phyloP scores from a whole-genome alignment of 2,113 vertebrate genomes.

The Hemibagrus wyckioides region DNA sequence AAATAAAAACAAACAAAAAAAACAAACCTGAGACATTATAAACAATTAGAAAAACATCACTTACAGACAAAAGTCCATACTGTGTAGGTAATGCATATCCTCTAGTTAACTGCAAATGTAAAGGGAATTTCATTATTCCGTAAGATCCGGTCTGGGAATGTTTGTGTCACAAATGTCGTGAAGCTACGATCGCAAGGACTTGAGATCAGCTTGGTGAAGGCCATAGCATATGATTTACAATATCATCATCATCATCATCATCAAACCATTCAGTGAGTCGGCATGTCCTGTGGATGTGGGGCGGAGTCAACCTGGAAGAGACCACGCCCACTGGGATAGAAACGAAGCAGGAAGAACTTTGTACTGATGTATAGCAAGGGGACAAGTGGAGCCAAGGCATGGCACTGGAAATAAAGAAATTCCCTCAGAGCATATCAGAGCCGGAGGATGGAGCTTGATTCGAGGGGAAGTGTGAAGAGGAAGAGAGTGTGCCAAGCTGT shows the following conservation, averaged over 20 bases:
- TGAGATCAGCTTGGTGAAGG: not conserved
- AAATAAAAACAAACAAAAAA: no score
- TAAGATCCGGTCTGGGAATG: not conserved
- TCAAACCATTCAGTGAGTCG: not conserved
- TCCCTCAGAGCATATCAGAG: not conserved
- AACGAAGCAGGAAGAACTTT: not conserved
- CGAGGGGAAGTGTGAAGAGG: not conserved
- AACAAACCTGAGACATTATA: not conserved
- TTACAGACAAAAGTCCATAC: not conserved
- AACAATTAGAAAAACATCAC: not conserved
- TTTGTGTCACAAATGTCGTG: not conserved
- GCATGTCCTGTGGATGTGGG: not conserved
- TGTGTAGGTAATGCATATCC: not conserved
- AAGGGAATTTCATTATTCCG: not conserved
- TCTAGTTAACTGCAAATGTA: not conserved
- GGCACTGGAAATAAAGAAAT: not conserved
- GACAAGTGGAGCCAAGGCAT: not conserved
- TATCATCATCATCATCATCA: not conserved
- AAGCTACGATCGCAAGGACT: not conserved
- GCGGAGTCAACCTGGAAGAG: not conserved
- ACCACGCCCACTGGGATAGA: not conserved
- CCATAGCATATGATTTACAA: not conserved
- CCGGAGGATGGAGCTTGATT: not conserved
- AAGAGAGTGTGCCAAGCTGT: not conserved
- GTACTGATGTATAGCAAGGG: not conserved